Base-by-base conservation (phyloP, 1,140 invertebrate species). In the Calliphora vicina region DNA sequence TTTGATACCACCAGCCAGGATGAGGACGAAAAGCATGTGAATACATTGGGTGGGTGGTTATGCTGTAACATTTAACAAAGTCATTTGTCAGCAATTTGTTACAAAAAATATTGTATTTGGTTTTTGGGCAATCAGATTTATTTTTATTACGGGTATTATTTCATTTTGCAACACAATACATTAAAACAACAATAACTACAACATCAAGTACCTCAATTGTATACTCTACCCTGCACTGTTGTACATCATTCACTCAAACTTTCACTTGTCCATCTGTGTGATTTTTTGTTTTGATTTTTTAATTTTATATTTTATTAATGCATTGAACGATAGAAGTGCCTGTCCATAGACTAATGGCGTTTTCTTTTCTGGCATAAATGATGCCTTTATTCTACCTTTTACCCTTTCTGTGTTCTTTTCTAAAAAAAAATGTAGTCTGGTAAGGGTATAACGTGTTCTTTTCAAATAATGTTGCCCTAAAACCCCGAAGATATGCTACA, bases 41-140 rank as follows among this genome's bases (percentile, higher is more conserved):
- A 43, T 43, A 43, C 5, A 43, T 43, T 50, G 61, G n/a, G 61
- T 50, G 17, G 57, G 57, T 67, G 1, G 57, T 67, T 10, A 23
- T 25, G 4, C 10, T 57, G 15, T 57, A n/a, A n/a, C 50, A 9
- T 12, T 67, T 67, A 25, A 67, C n/a, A 67, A 67, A 67, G 61
- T 67, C 61, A 67, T 67, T 67, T 67, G 61, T 67, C 61, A 67
- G 61, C 61, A 25, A 67, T 67, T 67, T 67, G 23, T 67, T 67
- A 25, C 17, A 50, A 35, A 17, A n/a, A n/a, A n/a, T n/a, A n/a
- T n/a, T n/a, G n/a, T 57, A n/a, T 57, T 57, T 57, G 0, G 15
- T 57, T 23, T 23, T 23, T 23, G 23, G 61, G 6, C n/a, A 67
- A 23, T 67, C 61, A 10, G n/a, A 25, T 17, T 23, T 5, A 67